Percentiles rank a stretch among this genome's conserved stretches.
phyloP scores from a whole-genome alignment of 92 coral and sea anemone genomes.

The Porites lobata region DNA sequence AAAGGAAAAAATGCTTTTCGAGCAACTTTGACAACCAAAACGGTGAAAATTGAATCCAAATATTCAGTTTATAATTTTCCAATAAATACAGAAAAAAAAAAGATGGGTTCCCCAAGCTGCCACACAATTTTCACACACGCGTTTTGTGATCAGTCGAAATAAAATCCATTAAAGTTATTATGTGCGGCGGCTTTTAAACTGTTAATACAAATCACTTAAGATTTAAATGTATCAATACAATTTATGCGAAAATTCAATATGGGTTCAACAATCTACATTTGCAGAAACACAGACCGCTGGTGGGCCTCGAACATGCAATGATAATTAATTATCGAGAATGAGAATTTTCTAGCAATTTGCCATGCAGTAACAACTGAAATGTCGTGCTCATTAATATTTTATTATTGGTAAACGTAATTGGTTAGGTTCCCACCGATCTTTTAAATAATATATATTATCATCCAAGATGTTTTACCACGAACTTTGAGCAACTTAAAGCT shows the following conservation, averaged over 20 bases:
- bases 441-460: neutral
- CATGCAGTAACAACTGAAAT: neutral
- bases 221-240: neutral
- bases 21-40: too few species aligned
- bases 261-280: neutral
- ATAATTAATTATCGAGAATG: neutral
- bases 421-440: conserved; percentile 5
- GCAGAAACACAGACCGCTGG: neutral
- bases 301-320: neutral
- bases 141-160: neutral
- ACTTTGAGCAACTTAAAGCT: neutral
- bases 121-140: neutral
- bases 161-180: conserved; percentile 1
- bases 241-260: neutral
- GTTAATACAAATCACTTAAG: neutral
- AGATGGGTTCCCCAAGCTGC: too few species aligned
- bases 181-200: neutral
- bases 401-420: neutral
- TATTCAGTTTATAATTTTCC: neutral
- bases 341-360: neutral
- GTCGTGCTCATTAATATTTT: neutral
- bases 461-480: neutral
- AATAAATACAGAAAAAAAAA: neutral
- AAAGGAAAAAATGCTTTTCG: too few species aligned
- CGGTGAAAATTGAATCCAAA: too few species aligned